A percentile compares a stretch with the other conserved stretches of the same genome.
Conservation (phyloP, 1,140 invertebrate genomes). For the Plectrocnemia conspersa region DNA sequence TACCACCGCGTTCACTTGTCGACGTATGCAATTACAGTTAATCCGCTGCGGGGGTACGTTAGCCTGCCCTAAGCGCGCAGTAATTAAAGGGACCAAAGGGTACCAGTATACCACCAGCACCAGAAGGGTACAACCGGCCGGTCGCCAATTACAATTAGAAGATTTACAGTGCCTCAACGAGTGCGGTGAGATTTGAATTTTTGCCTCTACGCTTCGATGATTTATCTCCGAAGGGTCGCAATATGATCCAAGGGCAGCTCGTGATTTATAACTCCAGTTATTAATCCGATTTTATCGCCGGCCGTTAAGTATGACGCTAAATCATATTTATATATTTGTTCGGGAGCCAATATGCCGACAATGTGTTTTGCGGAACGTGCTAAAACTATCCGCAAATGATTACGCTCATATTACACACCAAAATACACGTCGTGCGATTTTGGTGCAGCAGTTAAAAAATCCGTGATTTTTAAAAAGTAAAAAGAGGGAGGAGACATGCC, state of each 20-base stretch:
- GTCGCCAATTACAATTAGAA: not conserved
- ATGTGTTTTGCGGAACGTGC: too few relatives aligned
- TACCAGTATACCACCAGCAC: too few relatives aligned
- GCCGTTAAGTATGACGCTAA: conserved; percentile 15
- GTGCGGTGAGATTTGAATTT: not conserved
- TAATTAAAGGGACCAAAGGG: not conserved
- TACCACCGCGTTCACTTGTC: not conserved
- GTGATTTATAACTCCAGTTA: conserved; percentile 14
- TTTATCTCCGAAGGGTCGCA: not conserved
- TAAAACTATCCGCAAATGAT: too few relatives aligned
- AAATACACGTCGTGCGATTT: too few relatives aligned
- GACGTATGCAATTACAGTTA: not conserved
- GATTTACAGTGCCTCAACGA: not conserved
- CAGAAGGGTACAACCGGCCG: too few relatives aligned
- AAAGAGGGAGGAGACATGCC: too few relatives aligned
- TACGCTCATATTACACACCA: too few relatives aligned
- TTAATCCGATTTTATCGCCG: conserved; percentile 22
- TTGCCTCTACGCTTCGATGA: not conserved
- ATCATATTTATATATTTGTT: conserved; percentile 15
- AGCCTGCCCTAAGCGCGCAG: not conserved
- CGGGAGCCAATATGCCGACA: not conserved
- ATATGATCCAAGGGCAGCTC: conserved; percentile 8
- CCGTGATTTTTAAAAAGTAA: too few relatives aligned
- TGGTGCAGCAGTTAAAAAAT: too few relatives aligned
- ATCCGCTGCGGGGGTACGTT: not conserved